A percentile compares a stretch with the other conserved stretches of the same genome.
phyloP scores from a whole-genome alignment of 2,113 vertebrate species.

The Trematomus loennbergii region DNA sequence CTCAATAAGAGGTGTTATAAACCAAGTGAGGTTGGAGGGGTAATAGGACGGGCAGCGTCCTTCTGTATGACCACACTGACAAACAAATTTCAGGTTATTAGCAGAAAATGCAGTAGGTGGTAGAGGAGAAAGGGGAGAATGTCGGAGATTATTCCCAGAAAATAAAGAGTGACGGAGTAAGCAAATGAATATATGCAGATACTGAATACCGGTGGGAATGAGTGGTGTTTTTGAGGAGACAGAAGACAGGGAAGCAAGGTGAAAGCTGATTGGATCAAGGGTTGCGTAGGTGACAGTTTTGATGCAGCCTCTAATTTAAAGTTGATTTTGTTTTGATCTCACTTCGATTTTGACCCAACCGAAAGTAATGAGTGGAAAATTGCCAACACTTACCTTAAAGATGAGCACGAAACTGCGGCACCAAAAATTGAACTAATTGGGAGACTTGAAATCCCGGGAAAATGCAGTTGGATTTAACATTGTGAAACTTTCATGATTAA shows the following conservation, averaged over 20 bases:
- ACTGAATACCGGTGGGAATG: constrained; percentile 51
- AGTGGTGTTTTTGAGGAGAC: constrained; percentile 38
- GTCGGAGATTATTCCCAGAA: constrained; percentile 59
- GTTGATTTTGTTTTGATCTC: constrained; percentile 57
- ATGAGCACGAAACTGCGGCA: constrained; percentile 29
- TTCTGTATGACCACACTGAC: constrained; percentile 51
- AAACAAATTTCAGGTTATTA: constrained; percentile 77
- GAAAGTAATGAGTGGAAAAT: constrained; percentile 47
- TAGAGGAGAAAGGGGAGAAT: constrained; percentile 58
- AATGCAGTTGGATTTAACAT: neutral
- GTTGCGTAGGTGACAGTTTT: constrained; percentile 45
- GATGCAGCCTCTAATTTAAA: constrained; percentile 58
- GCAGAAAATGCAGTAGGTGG: constrained; percentile 69
- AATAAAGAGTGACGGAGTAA: constrained; percentile 64
- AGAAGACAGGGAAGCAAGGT: constrained; percentile 63
- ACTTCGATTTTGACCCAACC: constrained; percentile 46
- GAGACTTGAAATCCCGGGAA: neutral
- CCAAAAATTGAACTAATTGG: constrained; percentile 35
- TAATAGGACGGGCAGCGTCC: constrained; percentile 47
- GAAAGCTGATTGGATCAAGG: constrained; percentile 66
- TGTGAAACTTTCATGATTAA: constrained; percentile 8
- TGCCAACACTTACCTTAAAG: constrained; percentile 44
- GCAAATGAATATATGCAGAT: constrained; percentile 74
- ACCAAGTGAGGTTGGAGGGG: constrained; percentile 37
- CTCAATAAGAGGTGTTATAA: constrained; percentile 69